Evolutionary conservation across 2,797 vertebrate species (phyloP).

Genomic region (Clarias pachynema): DNA sequence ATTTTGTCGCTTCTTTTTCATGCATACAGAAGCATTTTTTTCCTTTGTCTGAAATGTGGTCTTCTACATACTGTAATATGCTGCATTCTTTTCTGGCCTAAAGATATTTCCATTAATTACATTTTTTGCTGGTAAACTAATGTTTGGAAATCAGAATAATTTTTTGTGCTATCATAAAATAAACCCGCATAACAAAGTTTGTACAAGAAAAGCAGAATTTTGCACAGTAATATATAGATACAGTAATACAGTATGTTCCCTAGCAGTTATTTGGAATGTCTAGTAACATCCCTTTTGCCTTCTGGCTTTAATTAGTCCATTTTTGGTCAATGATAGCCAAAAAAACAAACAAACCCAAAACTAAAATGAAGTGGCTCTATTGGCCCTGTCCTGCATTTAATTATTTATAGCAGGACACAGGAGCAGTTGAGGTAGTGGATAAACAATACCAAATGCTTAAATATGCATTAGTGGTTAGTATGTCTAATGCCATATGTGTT

Average conservation of each 20-base stretch:
- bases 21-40: too few species aligned
- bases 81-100: too few species aligned
- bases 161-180: too few species aligned
- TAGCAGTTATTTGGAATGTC: neutral
- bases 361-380: neutral
- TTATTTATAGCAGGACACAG: conserved; percentile 4
- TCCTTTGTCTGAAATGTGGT: too few species aligned
- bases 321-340: neutral
- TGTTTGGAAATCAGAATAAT: too few species aligned
- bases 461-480: conserved; percentile 5
- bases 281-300: neutral
- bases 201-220: too few species aligned
- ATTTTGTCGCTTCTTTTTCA: too few species aligned
- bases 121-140: too few species aligned
- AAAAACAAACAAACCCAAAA: neutral
- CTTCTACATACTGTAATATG: too few species aligned
- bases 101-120: too few species aligned
- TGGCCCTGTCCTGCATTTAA: neutral
- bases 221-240: too few species aligned
- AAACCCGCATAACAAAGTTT: too few species aligned
- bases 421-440: neutral
- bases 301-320: neutral
- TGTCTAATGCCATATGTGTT: neutral
- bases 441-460: conserved; percentile 1
- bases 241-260: neutral